Evolutionary conservation across 2,888 invertebrate genomes (phyloP), one percentile per base, ranked within the genome.

Genomic region (Lepidocyrtinus sp.): DNA sequence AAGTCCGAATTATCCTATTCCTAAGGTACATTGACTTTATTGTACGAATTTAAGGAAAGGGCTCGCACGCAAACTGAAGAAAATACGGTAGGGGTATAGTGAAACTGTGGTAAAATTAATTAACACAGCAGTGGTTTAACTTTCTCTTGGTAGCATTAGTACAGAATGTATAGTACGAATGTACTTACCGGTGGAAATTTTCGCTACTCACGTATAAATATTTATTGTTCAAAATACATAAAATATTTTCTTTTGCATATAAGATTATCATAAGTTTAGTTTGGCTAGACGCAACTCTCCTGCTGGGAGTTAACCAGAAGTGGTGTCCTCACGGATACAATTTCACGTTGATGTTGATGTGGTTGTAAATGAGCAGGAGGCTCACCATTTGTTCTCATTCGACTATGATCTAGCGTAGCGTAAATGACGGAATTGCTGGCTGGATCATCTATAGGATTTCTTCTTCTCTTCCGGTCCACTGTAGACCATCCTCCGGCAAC

Each of bases 321-420:
- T 0, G 93, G 93, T 63, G 93, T 93, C 88, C 93, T 90, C 45
- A 93, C 93, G 0, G 93, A 93, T 76, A 93, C 93, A 17, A 93
- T 92, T 88, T 93, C 93, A 87, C 93, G 82, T 82, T 86, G 84
- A 81, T 85, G 85, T n/a, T n/a, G n/a, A n/a, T n/a, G n/a, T 25
- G 78, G 82, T 46, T 83, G 83, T 65, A 76, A 81, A 79, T 82
- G 77, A 81, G 81, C 79, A 63, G 82, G 82, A 50, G 84, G 82
- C 59, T 85, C 86, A 22, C 86, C 86, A 85, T 87, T 86, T 61
- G 84, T 83, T 77, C 85, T 82, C 73, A 74, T 82, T 75, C 92
- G 91, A 86, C 90, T 91, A 88, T 93, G 93, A 89, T 93, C 93
- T 89, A 93, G 93, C 90, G 93, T 93, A 81, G 93, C 93, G 89